Conservation (phyloP, 2,888 invertebrate species). For the Pardosa pseudoannulata region DNA sequence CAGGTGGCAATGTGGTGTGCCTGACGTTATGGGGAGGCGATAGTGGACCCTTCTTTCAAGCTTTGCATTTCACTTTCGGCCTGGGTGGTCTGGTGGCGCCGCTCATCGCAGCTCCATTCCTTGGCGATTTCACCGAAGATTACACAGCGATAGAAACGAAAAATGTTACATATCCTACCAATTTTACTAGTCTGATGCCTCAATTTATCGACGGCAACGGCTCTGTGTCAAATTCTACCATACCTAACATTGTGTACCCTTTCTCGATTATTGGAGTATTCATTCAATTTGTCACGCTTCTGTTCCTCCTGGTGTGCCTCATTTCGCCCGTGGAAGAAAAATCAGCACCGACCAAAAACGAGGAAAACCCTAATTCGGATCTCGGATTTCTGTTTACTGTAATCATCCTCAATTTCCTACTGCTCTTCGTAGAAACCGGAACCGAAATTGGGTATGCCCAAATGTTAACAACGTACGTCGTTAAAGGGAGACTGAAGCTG, state of each 20-base stretch:
- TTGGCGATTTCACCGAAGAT: conserved; percentile 65
- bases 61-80: conserved; percentile 79
- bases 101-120: conserved; percentile 78
- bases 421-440: conserved; percentile 78
- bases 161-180: background rate
- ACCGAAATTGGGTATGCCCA: conserved; percentile 79
- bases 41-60: conserved; percentile 79
- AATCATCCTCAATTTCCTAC: conserved; percentile 77
- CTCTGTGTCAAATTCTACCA: background rate
- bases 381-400: conserved; percentile 75
- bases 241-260: conserved; percentile 73
- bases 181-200: background rate
- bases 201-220: background rate
- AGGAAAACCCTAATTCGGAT: background rate
- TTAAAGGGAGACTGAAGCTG: conserved; percentile 76
- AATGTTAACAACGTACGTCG: conserved; percentile 78
- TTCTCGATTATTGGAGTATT: conserved; percentile 78
- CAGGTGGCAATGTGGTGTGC: conserved; percentile 79
- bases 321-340: conserved; percentile 35
- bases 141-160: background rate
- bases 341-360: conserved; percentile 5
- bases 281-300: conserved; percentile 76
- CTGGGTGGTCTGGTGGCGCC: conserved; percentile 79
- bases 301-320: conserved; percentile 76
- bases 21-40: conserved; percentile 76